These are phyloP conservation scores for Aphyosemion australe DNA, from an alignment of 2,113 vertebrate species.

Conservation along the genomic window DNA sequence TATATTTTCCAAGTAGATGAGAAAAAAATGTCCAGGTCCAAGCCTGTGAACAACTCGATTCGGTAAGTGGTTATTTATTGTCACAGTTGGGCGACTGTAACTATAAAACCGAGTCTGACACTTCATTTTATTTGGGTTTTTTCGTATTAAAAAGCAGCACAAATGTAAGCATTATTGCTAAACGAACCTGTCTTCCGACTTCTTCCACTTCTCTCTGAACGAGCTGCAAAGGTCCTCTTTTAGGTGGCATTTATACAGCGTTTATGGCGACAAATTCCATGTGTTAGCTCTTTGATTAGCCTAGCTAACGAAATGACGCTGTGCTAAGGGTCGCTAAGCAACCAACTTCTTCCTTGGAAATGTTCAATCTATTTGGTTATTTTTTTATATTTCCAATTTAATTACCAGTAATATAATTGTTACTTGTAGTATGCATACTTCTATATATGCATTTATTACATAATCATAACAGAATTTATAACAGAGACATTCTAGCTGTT, in stretches of 20 bases:
- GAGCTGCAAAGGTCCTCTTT: conserved; percentile 70
- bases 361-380: neutral
- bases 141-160: neutral
- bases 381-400: neutral
- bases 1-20: neutral
- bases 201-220: conserved; percentile 71
- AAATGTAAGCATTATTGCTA: neutral
- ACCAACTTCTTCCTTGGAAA: conserved; percentile 15
- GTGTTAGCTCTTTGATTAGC: neutral
- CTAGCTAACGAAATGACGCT: conserved; percentile 17
- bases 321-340: conserved; percentile 59
- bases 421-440: too few species aligned
- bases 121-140: neutral
- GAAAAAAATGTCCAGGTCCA: neutral
- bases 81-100: too few species aligned
- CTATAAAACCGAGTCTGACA: neutral
- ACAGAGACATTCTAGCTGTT: neutral
- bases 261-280: neutral
- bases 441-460: too few species aligned
- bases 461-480: too few species aligned
- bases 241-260: conserved; percentile 63
- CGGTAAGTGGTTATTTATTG: neutral
- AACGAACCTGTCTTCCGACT: conserved; percentile 65
- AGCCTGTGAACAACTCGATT: neutral
- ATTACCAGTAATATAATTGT: too few species aligned